Base-by-base conservation (phyloP, 2,113 vertebrate genomes). In the Ceyx cyanopectus region DNA sequence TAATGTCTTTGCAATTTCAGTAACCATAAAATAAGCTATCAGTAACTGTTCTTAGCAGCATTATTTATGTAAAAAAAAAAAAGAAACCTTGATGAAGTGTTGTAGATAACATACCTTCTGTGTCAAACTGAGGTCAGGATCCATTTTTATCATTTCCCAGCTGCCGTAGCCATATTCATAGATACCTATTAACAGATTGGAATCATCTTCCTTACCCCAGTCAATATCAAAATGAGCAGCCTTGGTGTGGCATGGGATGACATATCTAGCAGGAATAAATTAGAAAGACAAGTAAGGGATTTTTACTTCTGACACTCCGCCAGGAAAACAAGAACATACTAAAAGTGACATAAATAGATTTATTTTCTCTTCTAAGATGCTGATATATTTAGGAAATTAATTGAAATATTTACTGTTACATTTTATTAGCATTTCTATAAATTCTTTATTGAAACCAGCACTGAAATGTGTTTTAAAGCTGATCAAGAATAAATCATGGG, bases 121-220 rank as follows among this genome's bases (percentile, higher is more conserved):
- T 87, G 99, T 99, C 84, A 99, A 98, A 92, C 99, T 99, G 85
- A 99, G 99, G 96, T 99, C 99, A 18, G 99, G 99, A 91, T 99
- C 99, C 99, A 99, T 99, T 97, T 99, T 99, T 94, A 99, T 99
- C 99, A 99, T 99, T 97, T 99, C 99, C 99, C 99, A 99, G 97
- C 99, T 99, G 84, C 99, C 99, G 69, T 99, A 99, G 4, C 99
- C 99, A 61, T 99, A 99, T 92, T 99, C 99, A 40, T 99, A 99
- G 93, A 99, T 99, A 2, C 99, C 99, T 94, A 99, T 98, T 81
- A 99, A 98, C 74, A 99, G 96, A 92, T 99, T 99, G 48, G 99
- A 99, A 94, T 99, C 99, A 76, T 99, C 99, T 92, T 99, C 99
- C 95, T 99, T 99, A 74, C 98, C 98, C 99, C 99, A 99, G 7